Conservation (phyloP, 1,140 invertebrate genomes). For the Aphidius ervi region DNA sequence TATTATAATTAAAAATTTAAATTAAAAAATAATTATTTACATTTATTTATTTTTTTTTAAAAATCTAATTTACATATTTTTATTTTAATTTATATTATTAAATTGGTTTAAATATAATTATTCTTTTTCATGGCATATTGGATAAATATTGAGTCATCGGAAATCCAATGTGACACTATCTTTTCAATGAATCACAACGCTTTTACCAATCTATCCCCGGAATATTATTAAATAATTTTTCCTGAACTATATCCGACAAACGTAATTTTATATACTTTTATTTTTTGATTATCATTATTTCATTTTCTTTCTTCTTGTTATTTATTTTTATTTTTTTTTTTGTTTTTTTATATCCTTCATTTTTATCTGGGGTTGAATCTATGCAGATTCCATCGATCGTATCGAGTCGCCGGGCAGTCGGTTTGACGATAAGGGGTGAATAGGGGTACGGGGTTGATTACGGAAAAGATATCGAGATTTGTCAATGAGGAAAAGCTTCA, state of each 20-base stretch:
- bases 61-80: too few relatives aligned
- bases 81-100: too few relatives aligned
- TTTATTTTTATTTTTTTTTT: background rate
- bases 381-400: slow-evolving; percentile 40
- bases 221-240: slow-evolving; percentile 19
- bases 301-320: background rate
- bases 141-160: slow-evolving; percentile 14
- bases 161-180: slow-evolving; percentile 20
- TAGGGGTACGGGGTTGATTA: background rate
- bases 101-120: too few relatives aligned
- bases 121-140: too few relatives aligned
- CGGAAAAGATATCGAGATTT: slow-evolving; percentile 32
- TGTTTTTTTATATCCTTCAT: background rate
- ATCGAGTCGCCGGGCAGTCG: slow-evolving; percentile 13
- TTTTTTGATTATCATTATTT: slow-evolving; percentile 7
- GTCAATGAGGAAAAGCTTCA: slow-evolving; percentile 25
- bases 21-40: too few relatives aligned
- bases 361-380: slow-evolving; percentile 24
- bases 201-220: background rate
- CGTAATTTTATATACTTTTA: background rate
- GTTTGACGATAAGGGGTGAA: background rate
- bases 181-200: background rate
- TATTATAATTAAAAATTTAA: background rate
- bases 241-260: slow-evolving; percentile 14
- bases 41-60: too few relatives aligned